Conservation (phyloP, 2,113 vertebrate species). For the Mystacornis crossleyi region DNA sequence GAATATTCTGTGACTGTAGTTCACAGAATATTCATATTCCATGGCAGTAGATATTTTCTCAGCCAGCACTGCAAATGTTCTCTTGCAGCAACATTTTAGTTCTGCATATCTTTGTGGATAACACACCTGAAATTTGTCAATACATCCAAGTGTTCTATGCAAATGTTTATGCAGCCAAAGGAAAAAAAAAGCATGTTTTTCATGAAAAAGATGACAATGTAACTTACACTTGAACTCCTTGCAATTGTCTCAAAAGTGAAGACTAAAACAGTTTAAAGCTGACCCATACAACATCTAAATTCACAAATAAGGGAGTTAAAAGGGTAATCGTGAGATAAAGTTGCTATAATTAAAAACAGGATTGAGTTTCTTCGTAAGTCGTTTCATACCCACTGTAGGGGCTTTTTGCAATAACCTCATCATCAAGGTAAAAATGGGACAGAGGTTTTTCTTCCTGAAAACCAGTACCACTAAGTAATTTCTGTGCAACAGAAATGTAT, state of each 20-base stretch:
- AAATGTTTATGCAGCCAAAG: background rate
- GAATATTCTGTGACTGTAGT: background rate
- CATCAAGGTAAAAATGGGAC: background rate
- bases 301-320: background rate
- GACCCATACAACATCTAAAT: background rate
- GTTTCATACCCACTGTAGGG: background rate
- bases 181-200: accelerated
- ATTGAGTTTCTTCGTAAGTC: background rate
- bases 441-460: background rate
- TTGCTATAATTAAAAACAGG: background rate
- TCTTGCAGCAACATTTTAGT: background rate
- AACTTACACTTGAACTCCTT: background rate
- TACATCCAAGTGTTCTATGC: background rate
- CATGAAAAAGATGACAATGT: background rate
- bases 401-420: background rate
- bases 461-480: background rate
- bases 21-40: background rate
- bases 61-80: background rate
- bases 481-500: background rate
- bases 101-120: background rate
- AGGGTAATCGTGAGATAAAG: background rate
- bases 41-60: background rate
- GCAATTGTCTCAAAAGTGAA: background rate
- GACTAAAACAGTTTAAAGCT: background rate
- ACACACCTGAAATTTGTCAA: background rate